Base-by-base conservation (phyloP, 2,113 vertebrate genomes). In the Hemibagrus wyckioides region DNA sequence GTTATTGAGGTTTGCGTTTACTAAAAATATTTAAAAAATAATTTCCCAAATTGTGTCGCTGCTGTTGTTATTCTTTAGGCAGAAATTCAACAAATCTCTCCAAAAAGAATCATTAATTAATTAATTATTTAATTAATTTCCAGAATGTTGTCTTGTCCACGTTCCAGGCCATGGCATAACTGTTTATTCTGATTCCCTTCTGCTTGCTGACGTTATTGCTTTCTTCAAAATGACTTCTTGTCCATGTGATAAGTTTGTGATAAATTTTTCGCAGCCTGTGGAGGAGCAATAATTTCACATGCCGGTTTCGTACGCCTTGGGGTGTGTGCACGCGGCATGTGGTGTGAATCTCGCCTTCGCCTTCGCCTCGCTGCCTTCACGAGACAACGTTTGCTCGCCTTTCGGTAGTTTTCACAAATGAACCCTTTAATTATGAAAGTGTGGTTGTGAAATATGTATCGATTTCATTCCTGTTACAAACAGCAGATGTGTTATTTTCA, bases 231-330 rank as follows among this genome's bases (percentile, higher is more conserved):
- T 36, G 52, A 56, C 50, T 54, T 17, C 75, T 19, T 50, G 75
- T 79, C 28, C 75, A 52, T 79, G 73, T n/a, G 73, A 50, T 76
- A 52, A 52, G 75, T 79, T 80, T n/a, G n/a, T n/a, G n/a, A n/a
- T n/a, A n/a, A n/a, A 5, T 80, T 80, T 57, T 39, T 80, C 79
- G 25, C 79, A 80, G 52, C 54, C 79, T 39, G 79, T 57, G 30
- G 57, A 56, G 79, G 10, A 80, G 54, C 30, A 80, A 23, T 57
- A 23, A 57, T 80, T 80, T 36, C 79, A 57, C 79, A 57, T 30
- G 6, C 79, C 14, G 19, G 19, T 80, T n/a, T 57, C 1, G 10
- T 80, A 36, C 79, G 52, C 52, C 54, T 80, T 80, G 8, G 52
- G 52, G 79, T 36, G 30, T 25, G 52, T 57, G 19, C 30, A 25